Evolutionary conservation across 1,140 invertebrate genomes (phyloP), one percentile per base, ranked within the genome.

Genomic region (Drosophila ercepeae): DNA sequence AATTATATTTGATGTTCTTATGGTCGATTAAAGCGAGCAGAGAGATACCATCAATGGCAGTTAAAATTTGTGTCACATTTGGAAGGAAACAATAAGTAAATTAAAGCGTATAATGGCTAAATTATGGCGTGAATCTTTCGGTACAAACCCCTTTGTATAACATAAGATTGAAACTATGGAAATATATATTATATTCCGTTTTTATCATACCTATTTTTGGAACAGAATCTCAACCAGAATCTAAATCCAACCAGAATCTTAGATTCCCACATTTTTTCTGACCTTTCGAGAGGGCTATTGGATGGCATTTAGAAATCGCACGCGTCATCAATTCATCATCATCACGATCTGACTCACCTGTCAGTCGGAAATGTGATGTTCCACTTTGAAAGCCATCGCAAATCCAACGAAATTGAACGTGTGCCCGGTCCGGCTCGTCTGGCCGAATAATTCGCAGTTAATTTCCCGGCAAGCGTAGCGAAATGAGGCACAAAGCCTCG

Each of bases 381-480:
- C 39, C 11, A 27, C 18, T 45, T 45, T 67, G 82, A 88, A 65
- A 75, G 70, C 70, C 83, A 78, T 89, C 48, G 67, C 78, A 63
- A 88, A 88, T 89, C 57, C 55, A 65, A 50, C 61, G 14, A 69
- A 84, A 79, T 84, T 88, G 61, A 67, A 86, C 82, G 81, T 75
- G 76, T 67, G 77, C 44, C 72, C 60, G 19, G 60, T 7, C n/a
- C 29, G 42, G 36, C 50, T 61, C 78, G 54, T 70, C 73, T 83
- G 54, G 14, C 72, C 68, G 65, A 77, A 86, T 86, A 90, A 88
- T 83, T 88, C 75, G 75, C 81, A 89, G 82, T 86, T 83, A 88
- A 89, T 90, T 88, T 84, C 39, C 75, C 78, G 69, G 78, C 78
- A 88, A 81, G 88, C 88, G 88, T 65, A 86, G 63, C 88, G 73